Conservation (phyloP, 1,140 invertebrate genomes). For the Diplogasteroides magnus region DNA sequence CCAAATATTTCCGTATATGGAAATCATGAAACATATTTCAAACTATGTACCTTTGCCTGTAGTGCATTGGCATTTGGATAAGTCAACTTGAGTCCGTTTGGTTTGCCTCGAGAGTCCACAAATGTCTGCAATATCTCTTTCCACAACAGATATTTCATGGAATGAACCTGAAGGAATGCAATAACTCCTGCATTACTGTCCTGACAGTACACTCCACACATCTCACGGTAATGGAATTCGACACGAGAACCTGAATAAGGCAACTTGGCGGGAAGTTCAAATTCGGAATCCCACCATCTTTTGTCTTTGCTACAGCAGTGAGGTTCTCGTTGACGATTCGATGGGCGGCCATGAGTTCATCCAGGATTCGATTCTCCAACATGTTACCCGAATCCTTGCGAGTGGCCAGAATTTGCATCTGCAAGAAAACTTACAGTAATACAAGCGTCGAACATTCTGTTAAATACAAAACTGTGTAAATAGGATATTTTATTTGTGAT, state of each 20-base stretch:
- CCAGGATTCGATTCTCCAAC: slow-evolving; percentile 34
- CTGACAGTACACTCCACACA: slow-evolving; percentile 51
- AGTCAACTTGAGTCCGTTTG: slow-evolving; percentile 33
- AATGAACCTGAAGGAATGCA: slow-evolving; percentile 43
- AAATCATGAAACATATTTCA: too few relatives aligned
- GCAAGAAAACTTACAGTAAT: too few relatives aligned
- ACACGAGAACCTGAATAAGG: neutral
- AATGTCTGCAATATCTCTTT: slow-evolving; percentile 28
- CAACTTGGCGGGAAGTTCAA: too few relatives aligned
- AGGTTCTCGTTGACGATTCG: slow-evolving; percentile 1
- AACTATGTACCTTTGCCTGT: slow-evolving; percentile 34
- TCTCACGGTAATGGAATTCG: slow-evolving; percentile 28
- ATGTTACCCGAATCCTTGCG: slow-evolving; percentile 44
- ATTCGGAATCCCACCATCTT: too few relatives aligned
- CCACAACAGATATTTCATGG: slow-evolving; percentile 7
- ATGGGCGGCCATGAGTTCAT: slow-evolving; percentile 38
- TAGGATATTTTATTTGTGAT: too few relatives aligned
- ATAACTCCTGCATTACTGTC: slow-evolving; percentile 47
- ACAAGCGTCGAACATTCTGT: too few relatives aligned
- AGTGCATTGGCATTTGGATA: slow-evolving; percentile 43
- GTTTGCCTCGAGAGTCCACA: slow-evolving; percentile 23
- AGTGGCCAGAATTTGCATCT: slow-evolving; percentile 52
- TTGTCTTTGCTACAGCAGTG: neutral
- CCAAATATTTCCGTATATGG: too few relatives aligned
- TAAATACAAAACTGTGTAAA: too few relatives aligned